Conservation (phyloP, 2,113 vertebrate genomes). For the Apeltes quadracus region DNA sequence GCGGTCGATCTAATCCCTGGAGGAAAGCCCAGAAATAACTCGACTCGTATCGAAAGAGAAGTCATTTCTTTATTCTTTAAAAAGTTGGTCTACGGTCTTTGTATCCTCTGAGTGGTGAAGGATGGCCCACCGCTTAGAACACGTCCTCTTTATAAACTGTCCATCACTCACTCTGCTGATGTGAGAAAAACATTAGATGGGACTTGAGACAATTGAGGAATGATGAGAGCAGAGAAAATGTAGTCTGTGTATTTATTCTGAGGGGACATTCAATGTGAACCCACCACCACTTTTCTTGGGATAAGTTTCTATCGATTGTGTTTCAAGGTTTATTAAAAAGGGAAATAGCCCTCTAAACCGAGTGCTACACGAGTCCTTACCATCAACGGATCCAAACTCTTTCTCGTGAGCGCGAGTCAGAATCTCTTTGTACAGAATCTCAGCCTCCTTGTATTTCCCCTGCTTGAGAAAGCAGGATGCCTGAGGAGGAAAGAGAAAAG, state of each 20-base stretch:
- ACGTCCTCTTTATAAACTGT: constrained; percentile 64
- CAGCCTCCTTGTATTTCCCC: constrained; percentile 95
- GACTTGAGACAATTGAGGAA: constrained; percentile 26
- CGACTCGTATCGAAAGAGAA: constrained; percentile 29
- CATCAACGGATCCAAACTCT: constrained; percentile 97
- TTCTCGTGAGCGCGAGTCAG: constrained; percentile 97
- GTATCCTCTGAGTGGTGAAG: constrained; percentile 46
- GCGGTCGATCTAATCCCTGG: constrained; percentile 28
- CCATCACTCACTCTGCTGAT: constrained; percentile 55
- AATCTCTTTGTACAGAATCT: constrained; percentile 97
- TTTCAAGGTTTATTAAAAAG: not conserved
- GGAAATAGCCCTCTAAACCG: not conserved
- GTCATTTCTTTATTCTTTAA: constrained; percentile 53
- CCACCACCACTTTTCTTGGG: not conserved
- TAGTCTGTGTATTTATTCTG: not conserved
- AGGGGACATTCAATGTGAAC: constrained; percentile 2
- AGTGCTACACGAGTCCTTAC: constrained; percentile 77
- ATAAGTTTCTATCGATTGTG: not conserved
- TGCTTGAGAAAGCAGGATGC: constrained; percentile 98
- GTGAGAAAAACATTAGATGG: constrained; percentile 43
- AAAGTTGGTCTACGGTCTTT: constrained; percentile 30
- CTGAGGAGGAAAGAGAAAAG: constrained; percentile 73
- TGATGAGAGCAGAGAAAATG: constrained; percentile 3
- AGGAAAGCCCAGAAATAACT: constrained; percentile 35
- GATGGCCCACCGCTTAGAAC: constrained; percentile 44